These are phyloP conservation scores for Caenorhabditis drosophilae DNA, from an alignment of 2,888 invertebrate genomes.

Conservation along the genomic window DNA sequence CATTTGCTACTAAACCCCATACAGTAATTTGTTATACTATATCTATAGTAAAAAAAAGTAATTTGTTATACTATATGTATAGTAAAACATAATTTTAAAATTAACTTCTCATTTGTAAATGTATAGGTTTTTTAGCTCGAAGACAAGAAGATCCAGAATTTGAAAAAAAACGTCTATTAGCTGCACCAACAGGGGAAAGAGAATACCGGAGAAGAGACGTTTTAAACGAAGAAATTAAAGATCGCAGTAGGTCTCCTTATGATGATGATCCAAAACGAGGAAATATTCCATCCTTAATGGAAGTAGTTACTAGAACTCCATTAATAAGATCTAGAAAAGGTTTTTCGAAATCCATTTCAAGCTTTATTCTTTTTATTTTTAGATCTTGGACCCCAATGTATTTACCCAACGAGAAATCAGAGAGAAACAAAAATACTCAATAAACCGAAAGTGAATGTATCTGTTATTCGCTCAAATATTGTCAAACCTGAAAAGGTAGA, in stretches of 20 bases:
- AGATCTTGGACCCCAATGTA: slow-evolving; percentile 1
- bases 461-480: too few species aligned
- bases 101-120: too few species aligned
- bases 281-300: slow-evolving; percentile 1
- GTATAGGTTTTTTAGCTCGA: too few species aligned
- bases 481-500: too few species aligned
- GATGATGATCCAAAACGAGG: background rate
- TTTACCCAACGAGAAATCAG: background rate
- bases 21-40: slow-evolving; percentile 2
- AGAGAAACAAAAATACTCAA: too few species aligned
- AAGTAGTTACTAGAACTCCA: background rate
- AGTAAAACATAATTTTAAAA: too few species aligned
- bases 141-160: slow-evolving; percentile 8
- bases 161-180: slow-evolving; percentile 4
- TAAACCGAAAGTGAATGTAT: too few species aligned
- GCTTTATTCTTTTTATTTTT: too few species aligned
- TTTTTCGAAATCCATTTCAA: too few species aligned
- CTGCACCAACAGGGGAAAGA: slow-evolving; percentile 6
- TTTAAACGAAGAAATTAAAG: background rate
- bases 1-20: background rate
- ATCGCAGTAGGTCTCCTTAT: background rate
- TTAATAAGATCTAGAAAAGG: background rate
- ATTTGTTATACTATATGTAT: too few species aligned
- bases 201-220: slow-evolving; percentile 5
- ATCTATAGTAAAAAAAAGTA: too few species aligned